A percentile compares a stretch with the other conserved stretches of the same genome.
These are phyloP conservation scores for Tachuris rubrigastra DNA, from an alignment of 2,113 vertebrate species.

Conservation along the genomic window DNA sequence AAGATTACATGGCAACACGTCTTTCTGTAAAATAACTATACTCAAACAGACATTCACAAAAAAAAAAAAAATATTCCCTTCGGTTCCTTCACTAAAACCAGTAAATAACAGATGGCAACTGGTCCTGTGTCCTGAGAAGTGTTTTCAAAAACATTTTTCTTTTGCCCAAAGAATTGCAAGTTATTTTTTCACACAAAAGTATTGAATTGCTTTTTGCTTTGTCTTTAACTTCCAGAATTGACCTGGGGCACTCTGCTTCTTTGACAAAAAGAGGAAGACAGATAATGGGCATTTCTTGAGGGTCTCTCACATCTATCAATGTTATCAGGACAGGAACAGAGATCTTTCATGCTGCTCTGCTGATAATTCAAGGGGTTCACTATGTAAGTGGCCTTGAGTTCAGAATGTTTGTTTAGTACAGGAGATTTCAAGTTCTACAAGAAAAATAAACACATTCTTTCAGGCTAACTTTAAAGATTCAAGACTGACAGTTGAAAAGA, in stretches of 20 bases:
- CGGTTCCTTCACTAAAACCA: background rate
- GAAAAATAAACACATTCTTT: constrained; percentile 43
- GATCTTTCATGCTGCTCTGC: background rate
- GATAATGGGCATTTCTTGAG: constrained; percentile 4
- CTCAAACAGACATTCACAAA: background rate
- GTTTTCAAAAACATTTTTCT: background rate
- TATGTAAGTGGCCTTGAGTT: background rate
- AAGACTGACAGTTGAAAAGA: background rate
- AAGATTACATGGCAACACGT: background rate
- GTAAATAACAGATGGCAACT: background rate
- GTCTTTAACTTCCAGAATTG: background rate
- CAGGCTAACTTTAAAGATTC: background rate
- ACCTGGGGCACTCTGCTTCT: background rate
- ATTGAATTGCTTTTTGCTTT: background rate
- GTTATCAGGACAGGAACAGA: background rate
- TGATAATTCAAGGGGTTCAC: background rate
- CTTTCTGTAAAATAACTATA: background rate
- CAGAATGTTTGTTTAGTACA: background rate
- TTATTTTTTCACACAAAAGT: background rate
- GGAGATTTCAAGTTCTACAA: constrained; percentile 1
- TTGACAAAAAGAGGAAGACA: background rate
- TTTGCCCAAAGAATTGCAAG: background rate
- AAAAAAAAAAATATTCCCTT: background rate
- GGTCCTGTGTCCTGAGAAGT: background rate
- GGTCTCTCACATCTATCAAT: constrained; percentile 26